phyloP scores from a whole-genome alignment of 2,888 invertebrate species.

The Melieria crassipennis region DNA sequence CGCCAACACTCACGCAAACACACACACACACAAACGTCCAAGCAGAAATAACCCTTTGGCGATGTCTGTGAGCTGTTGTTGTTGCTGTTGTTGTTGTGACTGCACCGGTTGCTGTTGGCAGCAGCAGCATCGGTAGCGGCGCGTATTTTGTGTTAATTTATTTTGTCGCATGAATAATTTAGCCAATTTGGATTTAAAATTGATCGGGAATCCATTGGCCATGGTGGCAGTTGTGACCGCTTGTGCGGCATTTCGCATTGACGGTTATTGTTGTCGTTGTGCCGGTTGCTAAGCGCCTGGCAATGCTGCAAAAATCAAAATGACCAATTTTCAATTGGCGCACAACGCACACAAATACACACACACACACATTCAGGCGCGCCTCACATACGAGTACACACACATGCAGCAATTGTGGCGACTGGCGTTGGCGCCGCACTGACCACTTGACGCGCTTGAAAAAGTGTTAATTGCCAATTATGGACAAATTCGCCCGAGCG shows the following conservation, averaged over 20 bases:
- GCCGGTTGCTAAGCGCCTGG: constrained; percentile 13
- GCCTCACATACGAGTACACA: background rate
- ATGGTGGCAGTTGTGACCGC: background rate
- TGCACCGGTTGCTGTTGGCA: background rate
- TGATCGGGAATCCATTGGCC: constrained; percentile 25
- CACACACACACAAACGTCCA: background rate
- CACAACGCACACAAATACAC: background rate
- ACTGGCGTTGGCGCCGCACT: background rate
- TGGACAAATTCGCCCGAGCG: constrained; percentile 60
- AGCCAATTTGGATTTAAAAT: constrained; percentile 39
- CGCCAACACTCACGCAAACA: background rate
- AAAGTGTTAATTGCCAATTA: constrained; percentile 62
- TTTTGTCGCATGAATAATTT: constrained; percentile 38
- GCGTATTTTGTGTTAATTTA: constrained; percentile 33
- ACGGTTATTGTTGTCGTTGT: background rate
- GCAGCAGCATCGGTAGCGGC: constrained; percentile 1
- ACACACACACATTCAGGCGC: background rate
- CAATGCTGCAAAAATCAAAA: background rate
- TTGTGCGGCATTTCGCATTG: no score
- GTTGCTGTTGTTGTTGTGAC: background rate
- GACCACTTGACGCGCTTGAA: constrained; percentile 21
- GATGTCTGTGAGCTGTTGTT: background rate
- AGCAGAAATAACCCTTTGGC: no score
- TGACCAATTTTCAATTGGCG: background rate
- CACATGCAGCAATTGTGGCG: background rate